These are phyloP conservation scores for Phasia obesa DNA, from an alignment of 2,888 invertebrate species.

Conservation along the genomic window DNA sequence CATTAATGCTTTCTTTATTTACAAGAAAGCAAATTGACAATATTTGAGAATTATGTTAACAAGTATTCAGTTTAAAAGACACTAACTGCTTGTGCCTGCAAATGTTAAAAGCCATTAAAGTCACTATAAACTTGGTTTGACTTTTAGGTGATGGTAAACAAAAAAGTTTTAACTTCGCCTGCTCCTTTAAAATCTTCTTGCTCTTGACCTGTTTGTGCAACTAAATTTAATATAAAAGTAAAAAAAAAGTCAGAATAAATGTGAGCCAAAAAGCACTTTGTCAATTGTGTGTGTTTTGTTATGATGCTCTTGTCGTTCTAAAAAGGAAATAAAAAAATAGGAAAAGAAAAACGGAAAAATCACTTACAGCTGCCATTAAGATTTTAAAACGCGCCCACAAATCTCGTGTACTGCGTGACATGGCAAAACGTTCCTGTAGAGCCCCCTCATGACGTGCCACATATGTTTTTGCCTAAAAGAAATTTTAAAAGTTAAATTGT, in stretches of 20 bases:
- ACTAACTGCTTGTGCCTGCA: not conserved
- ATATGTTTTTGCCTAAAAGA: slow-evolving; percentile 89
- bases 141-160: no score
- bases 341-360: slow-evolving; percentile 70
- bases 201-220: no score
- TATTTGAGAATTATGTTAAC: no score
- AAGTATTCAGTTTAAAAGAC: not conserved
- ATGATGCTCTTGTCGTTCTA: not conserved
- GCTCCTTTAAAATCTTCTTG: no score
- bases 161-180: no score
- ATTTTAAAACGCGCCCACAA: slow-evolving; percentile 93
- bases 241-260: not conserved
- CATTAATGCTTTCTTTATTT: no score
- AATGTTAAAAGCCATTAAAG: no score
- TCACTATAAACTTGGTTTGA: no score
- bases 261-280: not conserved
- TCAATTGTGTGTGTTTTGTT: slow-evolving; percentile 1
- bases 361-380: slow-evolving; percentile 89
- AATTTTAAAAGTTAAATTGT: slow-evolving; percentile 14
- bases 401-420: slow-evolving; percentile 92
- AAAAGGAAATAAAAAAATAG: slow-evolving; percentile 28
- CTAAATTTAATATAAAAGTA: no score
- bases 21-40: no score
- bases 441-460: slow-evolving; percentile 95
- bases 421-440: slow-evolving; percentile 93